Conservation (phyloP, 2,797 vertebrate species). For the Girardinus metallicus region DNA sequence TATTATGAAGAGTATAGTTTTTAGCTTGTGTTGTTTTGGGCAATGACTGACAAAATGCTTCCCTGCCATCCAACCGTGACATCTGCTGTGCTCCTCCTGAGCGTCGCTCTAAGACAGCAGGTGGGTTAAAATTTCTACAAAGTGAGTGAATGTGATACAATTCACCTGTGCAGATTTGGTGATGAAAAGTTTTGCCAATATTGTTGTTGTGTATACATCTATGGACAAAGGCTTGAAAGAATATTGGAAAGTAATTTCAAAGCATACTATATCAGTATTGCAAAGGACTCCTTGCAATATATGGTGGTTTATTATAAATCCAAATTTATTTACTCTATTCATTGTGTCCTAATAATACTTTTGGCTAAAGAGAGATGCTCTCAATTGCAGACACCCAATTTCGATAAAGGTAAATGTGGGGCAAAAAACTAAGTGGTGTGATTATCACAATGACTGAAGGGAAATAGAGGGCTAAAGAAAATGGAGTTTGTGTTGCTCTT, state of each 20-base stretch:
- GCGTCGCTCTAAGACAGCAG: no score
- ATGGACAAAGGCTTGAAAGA: background rate
- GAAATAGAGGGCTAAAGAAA: background rate
- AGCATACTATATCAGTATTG: background rate
- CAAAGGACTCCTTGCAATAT: background rate
- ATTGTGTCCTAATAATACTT: background rate
- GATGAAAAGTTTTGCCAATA: background rate
- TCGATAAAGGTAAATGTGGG: background rate
- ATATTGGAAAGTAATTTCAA: background rate
- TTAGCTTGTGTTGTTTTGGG: no score
- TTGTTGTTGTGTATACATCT: background rate
- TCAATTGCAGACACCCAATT: background rate
- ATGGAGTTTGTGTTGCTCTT: background rate
- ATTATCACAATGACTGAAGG: background rate
- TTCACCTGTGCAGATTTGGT: background rate
- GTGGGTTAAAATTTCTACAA: background rate
- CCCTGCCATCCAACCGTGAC: no score
- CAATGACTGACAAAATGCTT: no score
- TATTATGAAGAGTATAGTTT: background rate
- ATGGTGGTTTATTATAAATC: background rate
- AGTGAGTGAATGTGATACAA: background rate
- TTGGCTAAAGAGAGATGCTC: background rate
- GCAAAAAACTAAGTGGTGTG: background rate
- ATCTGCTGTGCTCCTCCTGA: no score
- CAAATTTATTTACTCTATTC: background rate